These are phyloP conservation scores for Emmelina monodactyla DNA, from an alignment of 2,888 invertebrate genomes.

Conservation along the genomic window DNA sequence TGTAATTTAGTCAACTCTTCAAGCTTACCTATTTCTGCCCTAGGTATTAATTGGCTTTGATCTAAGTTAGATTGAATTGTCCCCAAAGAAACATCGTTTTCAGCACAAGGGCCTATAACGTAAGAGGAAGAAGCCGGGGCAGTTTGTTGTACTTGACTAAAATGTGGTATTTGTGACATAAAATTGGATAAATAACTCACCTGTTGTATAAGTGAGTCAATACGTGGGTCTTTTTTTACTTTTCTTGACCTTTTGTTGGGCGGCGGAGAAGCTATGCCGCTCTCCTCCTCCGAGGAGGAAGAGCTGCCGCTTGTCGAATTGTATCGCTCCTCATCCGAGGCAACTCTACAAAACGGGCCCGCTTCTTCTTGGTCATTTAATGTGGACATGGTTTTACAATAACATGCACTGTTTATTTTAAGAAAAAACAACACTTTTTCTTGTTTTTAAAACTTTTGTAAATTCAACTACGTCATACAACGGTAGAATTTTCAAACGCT, in stretches of 20 bases:
- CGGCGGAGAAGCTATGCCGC: background rate
- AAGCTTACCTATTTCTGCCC: conserved; percentile 3
- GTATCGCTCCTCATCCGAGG: background rate
- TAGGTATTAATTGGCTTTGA: conserved; percentile 1
- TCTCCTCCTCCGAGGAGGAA: background rate
- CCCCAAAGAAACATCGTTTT: conserved; percentile 1
- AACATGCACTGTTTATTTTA: background rate
- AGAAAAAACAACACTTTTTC: no score
- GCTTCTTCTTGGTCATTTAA: background rate
- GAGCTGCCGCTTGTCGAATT: background rate
- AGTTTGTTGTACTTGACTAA: background rate
- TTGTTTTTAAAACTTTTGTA: no score
- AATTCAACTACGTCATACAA: no score
- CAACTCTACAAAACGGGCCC: background rate
- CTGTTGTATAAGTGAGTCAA: background rate
- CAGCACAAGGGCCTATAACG: background rate
- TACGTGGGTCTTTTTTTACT: background rate
- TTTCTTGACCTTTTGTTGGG: background rate
- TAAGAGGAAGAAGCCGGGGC: background rate
- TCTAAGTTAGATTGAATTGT: conserved; percentile 2
- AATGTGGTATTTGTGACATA: background rate
- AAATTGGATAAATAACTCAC: background rate
- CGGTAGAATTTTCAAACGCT: no score
- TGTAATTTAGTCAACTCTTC: conserved; percentile 4
- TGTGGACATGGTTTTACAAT: no score